phyloP scores from a whole-genome alignment of 2,888 invertebrate genomes.

The Drosophila subsilvestris region DNA sequence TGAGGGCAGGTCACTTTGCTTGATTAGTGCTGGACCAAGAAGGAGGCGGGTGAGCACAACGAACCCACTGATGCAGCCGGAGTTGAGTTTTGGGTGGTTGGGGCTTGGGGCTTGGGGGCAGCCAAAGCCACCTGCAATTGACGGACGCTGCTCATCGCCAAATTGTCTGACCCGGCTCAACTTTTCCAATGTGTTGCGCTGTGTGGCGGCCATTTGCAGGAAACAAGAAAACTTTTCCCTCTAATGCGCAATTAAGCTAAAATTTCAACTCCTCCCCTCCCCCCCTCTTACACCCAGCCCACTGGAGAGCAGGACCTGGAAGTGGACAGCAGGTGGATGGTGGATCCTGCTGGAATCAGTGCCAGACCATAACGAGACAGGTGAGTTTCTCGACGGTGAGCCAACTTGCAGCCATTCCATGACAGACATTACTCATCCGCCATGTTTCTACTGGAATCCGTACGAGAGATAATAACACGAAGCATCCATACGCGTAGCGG shows the following conservation, averaged over 20 bases:
- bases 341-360: not conserved
- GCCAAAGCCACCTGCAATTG: conserved; percentile 52
- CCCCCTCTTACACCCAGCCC: not conserved
- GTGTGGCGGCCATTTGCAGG: conserved; percentile 37
- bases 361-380: too few relatives aligned
- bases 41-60: not conserved
- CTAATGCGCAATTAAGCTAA: conserved; percentile 66
- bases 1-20: conserved; percentile 16
- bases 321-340: not conserved
- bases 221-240: conserved; percentile 60
- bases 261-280: conserved; percentile 28
- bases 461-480: too few relatives aligned
- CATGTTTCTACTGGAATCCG: too few relatives aligned
- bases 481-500: too few relatives aligned
- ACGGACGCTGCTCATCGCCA: conserved; percentile 28
- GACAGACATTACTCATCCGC: too few relatives aligned
- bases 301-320: conserved; percentile 32
- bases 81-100: not conserved
- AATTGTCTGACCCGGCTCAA: conserved; percentile 41
- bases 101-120: too few relatives aligned
- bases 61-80: conserved; percentile 10
- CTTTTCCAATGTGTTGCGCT: conserved; percentile 47
- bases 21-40: conserved; percentile 25
- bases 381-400: too few relatives aligned
- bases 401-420: too few relatives aligned